phyloP scores from a whole-genome alignment of 2,888 invertebrate genomes.

The Ophion costatus region DNA sequence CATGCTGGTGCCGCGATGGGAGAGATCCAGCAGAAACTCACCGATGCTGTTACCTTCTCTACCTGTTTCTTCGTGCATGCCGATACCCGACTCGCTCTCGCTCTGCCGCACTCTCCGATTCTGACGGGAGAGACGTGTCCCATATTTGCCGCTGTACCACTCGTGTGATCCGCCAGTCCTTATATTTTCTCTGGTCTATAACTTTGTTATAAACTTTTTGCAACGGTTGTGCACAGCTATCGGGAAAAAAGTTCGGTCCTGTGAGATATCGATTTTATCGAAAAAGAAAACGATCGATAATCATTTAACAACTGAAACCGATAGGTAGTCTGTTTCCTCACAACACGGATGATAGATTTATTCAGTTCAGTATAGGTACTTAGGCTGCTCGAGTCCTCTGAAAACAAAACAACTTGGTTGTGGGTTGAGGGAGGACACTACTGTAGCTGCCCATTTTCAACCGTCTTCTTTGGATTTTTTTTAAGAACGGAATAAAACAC shows the following conservation, averaged over 20 bases:
- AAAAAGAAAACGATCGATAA: not conserved
- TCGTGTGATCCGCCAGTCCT: slow-evolving; percentile 19
- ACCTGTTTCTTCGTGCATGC: slow-evolving; percentile 34
- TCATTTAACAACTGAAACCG: not conserved
- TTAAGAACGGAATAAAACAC: no score
- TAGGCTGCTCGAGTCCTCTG: not conserved
- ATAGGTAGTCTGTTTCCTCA: not conserved
- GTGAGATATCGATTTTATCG: not conserved
- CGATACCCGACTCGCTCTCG: slow-evolving; percentile 23
- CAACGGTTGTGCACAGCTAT: slow-evolving; percentile 69
- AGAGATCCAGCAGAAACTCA: slow-evolving; percentile 25
- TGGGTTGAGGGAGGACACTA: no score
- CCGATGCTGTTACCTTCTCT: slow-evolving; percentile 21
- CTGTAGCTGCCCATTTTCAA: no score
- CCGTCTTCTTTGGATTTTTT: no score
- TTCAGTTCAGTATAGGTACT: not conserved
- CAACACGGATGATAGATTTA: no score
- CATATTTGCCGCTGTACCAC: slow-evolving; percentile 70
- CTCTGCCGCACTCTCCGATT: slow-evolving; percentile 42
- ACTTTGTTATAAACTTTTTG: slow-evolving; percentile 72
- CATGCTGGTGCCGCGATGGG: slow-evolving; percentile 17
- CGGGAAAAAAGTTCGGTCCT: slow-evolving; percentile 25
- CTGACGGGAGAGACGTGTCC: slow-evolving; percentile 66
- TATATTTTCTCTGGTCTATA: not conserved
- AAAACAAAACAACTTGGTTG: no score